phyloP scores from a whole-genome alignment of 2,113 vertebrate genomes.

The Coreoperca whiteheadi region DNA sequence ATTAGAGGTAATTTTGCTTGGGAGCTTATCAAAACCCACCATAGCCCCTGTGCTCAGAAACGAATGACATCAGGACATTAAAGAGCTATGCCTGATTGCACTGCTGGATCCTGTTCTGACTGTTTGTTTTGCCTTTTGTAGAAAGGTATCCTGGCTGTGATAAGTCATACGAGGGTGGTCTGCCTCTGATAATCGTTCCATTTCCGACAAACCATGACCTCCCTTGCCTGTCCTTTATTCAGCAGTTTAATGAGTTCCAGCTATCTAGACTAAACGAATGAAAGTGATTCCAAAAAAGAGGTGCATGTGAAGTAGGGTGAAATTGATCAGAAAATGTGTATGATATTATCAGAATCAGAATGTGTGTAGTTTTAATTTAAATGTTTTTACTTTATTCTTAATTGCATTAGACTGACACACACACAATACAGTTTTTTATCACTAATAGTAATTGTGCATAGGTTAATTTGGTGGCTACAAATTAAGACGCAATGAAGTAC shows the following conservation, averaged over 20 bases:
- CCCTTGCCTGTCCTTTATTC: constrained; percentile 52
- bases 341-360: constrained; percentile 40
- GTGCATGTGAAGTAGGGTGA: constrained; percentile 39
- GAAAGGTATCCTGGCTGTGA: constrained; percentile 46
- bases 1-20: constrained; percentile 62
- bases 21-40: constrained; percentile 57
- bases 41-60: constrained; percentile 39
- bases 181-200: constrained; percentile 47
- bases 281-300: constrained; percentile 33
- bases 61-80: constrained; percentile 57
- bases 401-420: background rate
- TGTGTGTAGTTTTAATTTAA: constrained; percentile 16
- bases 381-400: constrained; percentile 1
- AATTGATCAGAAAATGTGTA: constrained; percentile 56
- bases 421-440: no score
- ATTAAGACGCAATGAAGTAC: constrained; percentile 43
- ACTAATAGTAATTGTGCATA: background rate
- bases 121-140: constrained; percentile 57
- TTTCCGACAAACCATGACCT: constrained; percentile 51
- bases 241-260: constrained; percentile 70
- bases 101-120: constrained; percentile 31
- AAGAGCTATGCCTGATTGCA: constrained; percentile 43
- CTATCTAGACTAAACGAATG: constrained; percentile 55
- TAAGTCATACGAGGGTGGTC: constrained; percentile 51
- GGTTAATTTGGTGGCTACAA: constrained; percentile 26